Percentiles rank a stretch among this genome's conserved stretches.
Evolutionary conservation across 2,797 vertebrate genomes (phyloP).

Genomic region (Vespertilio murinus): DNA sequence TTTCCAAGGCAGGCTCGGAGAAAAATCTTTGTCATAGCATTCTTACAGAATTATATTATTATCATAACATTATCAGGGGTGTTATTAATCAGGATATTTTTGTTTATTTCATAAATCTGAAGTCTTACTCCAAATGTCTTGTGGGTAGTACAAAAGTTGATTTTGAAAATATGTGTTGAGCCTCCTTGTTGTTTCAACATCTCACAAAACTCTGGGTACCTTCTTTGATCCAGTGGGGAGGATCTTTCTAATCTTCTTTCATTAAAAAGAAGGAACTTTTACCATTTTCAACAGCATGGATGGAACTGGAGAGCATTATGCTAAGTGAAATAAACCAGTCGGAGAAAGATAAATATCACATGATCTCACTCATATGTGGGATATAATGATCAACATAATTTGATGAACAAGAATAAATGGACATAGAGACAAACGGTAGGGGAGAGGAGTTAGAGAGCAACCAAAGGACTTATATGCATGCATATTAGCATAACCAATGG

Average conservation of each 20-base stretch:
- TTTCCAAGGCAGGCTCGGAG: background rate
- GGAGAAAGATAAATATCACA: too few species aligned
- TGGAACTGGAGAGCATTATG: too few species aligned
- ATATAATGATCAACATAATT: too few species aligned
- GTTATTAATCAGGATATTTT: background rate
- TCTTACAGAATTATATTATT: background rate
- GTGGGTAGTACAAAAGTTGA: background rate
- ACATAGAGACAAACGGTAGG: too few species aligned
- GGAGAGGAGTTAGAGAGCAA: too few species aligned
- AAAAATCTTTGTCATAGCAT: slow-evolving; percentile 5
- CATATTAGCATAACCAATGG: too few species aligned
- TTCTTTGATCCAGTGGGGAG: background rate
- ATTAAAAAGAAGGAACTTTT: background rate
- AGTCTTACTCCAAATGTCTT: background rate
- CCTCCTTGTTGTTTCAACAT: background rate
- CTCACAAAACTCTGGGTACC: background rate
- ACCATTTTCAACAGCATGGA: too few species aligned
- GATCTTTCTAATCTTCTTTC: background rate
- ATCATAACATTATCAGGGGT: background rate
- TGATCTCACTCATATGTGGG: too few species aligned
- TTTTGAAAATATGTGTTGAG: background rate
- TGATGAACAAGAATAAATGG: too few species aligned
- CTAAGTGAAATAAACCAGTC: too few species aligned
- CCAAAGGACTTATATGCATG: too few species aligned
- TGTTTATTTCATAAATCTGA: background rate